Evolutionary conservation across 2,113 vertebrate species (phyloP).

Genomic region (Collichthys lucidus): DNA sequence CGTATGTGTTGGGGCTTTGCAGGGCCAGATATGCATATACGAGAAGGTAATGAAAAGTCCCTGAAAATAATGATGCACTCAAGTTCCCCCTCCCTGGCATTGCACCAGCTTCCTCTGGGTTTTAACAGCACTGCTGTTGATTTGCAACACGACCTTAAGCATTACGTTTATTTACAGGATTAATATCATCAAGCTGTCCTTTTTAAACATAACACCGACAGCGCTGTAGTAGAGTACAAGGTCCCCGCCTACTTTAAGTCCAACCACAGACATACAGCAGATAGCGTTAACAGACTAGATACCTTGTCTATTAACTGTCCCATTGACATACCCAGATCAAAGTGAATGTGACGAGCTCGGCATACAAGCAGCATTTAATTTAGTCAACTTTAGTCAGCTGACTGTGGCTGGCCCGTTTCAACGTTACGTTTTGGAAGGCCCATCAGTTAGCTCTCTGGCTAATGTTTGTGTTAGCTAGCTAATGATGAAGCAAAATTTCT

Average conservation of each 20-base stretch:
- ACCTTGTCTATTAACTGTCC: not conserved
- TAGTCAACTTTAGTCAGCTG: not conserved
- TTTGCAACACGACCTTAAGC: not conserved
- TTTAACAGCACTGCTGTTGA: not conserved
- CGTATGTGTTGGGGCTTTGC: not conserved
- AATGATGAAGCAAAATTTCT: slow-evolving; percentile 85
- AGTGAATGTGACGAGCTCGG: not conserved
- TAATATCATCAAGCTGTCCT: not conserved
- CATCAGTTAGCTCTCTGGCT: slow-evolving; percentile 59
- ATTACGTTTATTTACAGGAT: too few relatives aligned
- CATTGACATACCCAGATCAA: not conserved
- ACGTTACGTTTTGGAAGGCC: slow-evolving; percentile 53
- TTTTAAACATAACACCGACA: not conserved
- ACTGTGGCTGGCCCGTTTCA: slow-evolving; percentile 12
- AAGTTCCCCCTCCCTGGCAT: not conserved
- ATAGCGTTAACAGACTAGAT: slow-evolving; percentile 4
- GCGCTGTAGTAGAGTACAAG: not conserved
- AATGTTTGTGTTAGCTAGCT: slow-evolving; percentile 81
- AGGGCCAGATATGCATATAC: not conserved
- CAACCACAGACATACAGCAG: slow-evolving; percentile 30
- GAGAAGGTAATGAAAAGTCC: not conserved
- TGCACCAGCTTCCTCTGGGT: not conserved
- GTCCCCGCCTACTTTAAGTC: slow-evolving; percentile 65
- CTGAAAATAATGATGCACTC: too few relatives aligned
- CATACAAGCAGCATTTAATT: not conserved